Conservation (phyloP, 2,797 vertebrate genomes). For the Florisuga fusca region DNA sequence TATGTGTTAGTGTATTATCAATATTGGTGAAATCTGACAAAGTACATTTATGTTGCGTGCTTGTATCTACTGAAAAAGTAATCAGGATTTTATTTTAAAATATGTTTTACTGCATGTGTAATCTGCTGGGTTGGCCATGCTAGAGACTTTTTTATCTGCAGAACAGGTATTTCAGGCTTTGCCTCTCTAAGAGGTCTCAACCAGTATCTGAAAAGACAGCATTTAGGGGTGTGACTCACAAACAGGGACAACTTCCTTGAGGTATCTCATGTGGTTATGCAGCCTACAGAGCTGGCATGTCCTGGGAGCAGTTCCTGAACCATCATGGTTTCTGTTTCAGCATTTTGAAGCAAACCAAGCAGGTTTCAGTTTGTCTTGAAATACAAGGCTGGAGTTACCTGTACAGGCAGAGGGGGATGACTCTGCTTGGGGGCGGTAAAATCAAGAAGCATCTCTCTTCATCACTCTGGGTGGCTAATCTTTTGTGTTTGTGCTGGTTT, state of each 20-base stretch:
- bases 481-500: neutral
- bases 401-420: neutral
- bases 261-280: neutral
- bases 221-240: conserved; percentile 18
- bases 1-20: neutral
- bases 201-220: neutral
- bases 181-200: conserved; percentile 27
- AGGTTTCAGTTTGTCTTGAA: neutral
- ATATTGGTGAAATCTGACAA: neutral
- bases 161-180: conserved; percentile 59
- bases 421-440: neutral
- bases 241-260: neutral
- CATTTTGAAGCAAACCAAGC: neutral
- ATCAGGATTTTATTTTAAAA: neutral
- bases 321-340: neutral
- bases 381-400: neutral
- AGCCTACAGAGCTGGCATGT: neutral
- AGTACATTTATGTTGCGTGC: neutral
- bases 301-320: conserved; percentile 1
- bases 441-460: neutral
- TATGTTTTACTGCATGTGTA: neutral
- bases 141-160: neutral
- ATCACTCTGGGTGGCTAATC: neutral
- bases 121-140: neutral
- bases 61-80: neutral